Conservation (phyloP, 2,888 invertebrate genomes). For the Pachydiplax longipennis region DNA sequence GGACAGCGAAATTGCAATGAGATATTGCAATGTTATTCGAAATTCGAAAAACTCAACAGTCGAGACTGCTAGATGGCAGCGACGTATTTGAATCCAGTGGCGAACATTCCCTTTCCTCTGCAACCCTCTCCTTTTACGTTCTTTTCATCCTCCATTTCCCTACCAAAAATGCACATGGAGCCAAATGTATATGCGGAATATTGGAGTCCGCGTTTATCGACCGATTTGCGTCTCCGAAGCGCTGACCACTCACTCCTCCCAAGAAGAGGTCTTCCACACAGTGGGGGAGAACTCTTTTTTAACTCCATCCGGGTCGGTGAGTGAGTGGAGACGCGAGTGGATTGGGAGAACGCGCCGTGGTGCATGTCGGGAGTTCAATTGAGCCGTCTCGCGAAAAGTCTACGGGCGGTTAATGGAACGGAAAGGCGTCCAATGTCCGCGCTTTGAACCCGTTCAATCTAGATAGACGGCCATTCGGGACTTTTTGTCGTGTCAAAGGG, state of each 20-base stretch:
- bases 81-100: too few species aligned
- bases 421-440: neutral
- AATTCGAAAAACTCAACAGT: too few species aligned
- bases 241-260: neutral
- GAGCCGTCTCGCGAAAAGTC: neutral
- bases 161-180: neutral
- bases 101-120: too few species aligned
- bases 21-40: too few species aligned
- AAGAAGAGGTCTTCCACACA: neutral
- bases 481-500: neutral
- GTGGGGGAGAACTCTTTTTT: neutral
- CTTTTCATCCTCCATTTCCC: neutral
- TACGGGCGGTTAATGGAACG: neutral
- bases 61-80: too few species aligned
- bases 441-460: neutral
- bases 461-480: neutral
- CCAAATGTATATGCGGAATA: neutral
- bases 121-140: neutral
- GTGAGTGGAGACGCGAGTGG: neutral
- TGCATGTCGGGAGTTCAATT: neutral
- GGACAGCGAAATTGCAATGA: too few species aligned
- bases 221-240: neutral
- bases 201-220: neutral
- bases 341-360: neutral
- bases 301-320: neutral